Evolutionary conservation across 2,113 vertebrate species (phyloP), one percentile per base, ranked within the genome.

Genomic region (Dicerorhinus sumatrensis): DNA sequence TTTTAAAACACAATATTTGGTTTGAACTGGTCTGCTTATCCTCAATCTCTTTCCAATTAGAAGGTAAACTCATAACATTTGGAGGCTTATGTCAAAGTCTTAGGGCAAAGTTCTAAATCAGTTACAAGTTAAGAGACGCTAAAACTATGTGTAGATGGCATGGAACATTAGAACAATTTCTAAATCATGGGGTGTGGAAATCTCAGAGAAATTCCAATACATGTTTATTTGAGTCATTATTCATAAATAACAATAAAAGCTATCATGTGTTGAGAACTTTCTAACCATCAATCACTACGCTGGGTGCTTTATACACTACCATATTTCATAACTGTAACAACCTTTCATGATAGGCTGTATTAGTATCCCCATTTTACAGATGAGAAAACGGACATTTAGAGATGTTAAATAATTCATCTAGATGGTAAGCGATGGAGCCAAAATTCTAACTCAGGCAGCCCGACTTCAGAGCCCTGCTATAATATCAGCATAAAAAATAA

Each of bases 161-260:
- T 23, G 82, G 67, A 87, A 65, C 39, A 73, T 63, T 87, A 73
- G n/a, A 70, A 12, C n/a, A 95, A 89, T 72, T 94, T 85, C 39
- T 2, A 76, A 76, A 88, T 85, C 39, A 62, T 0, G 1, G 39
- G n/a, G 72, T 33, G 77, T 62, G n/a, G 20, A 91, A 88, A 95
- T 80, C 4, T 90, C 73, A 80, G 85, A 42, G 48, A 90, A 77
- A 91, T 90, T 76, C 6, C 27, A 75, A 36, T 48, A n/a, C 39
- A 20, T 79, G 11, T 54, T 92, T 63, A 73, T 76, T 51, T 82
- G 93, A 73, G 46, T 86, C 77, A 83, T 85, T 77, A 63, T 56
- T 46, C 36, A 54, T 23, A 69, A 75, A 48, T 58, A 73, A 46
- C 10, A 69, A 11, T 36, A 91, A 46, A 36, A 60, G 10, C 31